Conservation (phyloP, 2,113 vertebrate species). For the Labeo rohita region DNA sequence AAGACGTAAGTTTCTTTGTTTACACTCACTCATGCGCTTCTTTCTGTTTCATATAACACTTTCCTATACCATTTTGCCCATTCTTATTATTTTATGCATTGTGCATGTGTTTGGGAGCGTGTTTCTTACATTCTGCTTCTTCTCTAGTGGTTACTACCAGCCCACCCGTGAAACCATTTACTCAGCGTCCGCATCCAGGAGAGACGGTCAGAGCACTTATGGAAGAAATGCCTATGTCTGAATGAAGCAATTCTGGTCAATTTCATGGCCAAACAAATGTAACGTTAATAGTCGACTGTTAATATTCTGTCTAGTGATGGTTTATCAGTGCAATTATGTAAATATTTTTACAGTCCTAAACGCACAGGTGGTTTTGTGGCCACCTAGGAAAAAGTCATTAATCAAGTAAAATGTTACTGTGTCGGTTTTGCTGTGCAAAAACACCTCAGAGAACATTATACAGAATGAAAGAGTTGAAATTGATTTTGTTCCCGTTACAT, state of each 20-base stretch:
- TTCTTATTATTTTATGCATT: not conserved
- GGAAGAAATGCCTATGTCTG: conserved; percentile 78
- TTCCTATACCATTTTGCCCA: not conserved
- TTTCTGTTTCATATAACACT: too few relatives aligned
- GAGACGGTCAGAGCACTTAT: conserved; percentile 69
- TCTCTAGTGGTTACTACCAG: conserved; percentile 68
- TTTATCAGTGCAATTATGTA: conserved; percentile 44
- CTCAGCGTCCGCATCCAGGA: conserved; percentile 69
- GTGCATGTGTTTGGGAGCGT: not conserved
- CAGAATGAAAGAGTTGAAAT: not conserved
- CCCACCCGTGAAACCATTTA: conserved; percentile 70
- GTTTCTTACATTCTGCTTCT: conserved; percentile 25
- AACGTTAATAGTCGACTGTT: not conserved
- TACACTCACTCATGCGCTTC: not conserved
- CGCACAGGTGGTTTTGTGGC: conserved; percentile 4
- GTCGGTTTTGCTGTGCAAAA: conserved; percentile 17
- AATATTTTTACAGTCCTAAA: conserved; percentile 43
- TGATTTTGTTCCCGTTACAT: not conserved
- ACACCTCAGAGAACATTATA: not conserved
- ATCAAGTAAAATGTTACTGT: conserved; percentile 18
- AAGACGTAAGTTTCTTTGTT: conserved; percentile 69
- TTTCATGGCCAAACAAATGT: not conserved
- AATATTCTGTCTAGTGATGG: not conserved
- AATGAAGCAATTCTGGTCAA: conserved; percentile 43
- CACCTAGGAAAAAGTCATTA: not conserved